phyloP scores from a whole-genome alignment of 2,113 vertebrate genomes.

The Haliaeetus leucogaster region DNA sequence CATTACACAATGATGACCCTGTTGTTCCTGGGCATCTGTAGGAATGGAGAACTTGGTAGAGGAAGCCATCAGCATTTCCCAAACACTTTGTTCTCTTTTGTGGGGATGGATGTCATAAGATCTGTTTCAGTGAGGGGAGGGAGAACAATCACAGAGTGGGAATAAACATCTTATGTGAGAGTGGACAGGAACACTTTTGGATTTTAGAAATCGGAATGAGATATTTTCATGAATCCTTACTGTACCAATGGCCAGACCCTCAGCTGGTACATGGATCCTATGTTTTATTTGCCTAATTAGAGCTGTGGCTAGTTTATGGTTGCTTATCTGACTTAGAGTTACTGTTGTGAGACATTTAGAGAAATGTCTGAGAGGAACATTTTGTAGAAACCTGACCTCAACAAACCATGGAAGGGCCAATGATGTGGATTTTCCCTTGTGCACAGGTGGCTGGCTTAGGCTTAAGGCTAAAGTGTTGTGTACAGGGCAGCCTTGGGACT shows the following conservation, averaged over 20 bases:
- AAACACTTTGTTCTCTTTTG: neutral
- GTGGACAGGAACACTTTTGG: too few species aligned
- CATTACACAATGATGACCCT: neutral
- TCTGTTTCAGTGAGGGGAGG: neutral
- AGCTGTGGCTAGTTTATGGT: neutral
- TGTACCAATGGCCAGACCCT: neutral
- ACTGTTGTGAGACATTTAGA: neutral
- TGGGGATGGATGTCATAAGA: neutral
- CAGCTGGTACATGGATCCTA: neutral
- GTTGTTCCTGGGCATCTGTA: neutral
- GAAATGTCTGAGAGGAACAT: neutral
- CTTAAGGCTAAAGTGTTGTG: neutral
- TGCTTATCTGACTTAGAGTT: neutral
- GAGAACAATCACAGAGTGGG: neutral
- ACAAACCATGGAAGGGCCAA: neutral
- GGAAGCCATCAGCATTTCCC: neutral
- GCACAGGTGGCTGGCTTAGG: neutral
- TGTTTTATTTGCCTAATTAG: neutral
- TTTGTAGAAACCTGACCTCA: neutral
- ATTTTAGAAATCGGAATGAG: neutral
- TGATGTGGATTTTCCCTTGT: neutral
- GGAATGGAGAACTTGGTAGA: neutral
- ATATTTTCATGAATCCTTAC: neutral
- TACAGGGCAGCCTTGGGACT: neutral
- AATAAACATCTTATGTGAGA: neutral